Evolutionary conservation across 1,140 invertebrate genomes (phyloP), one percentile per base, ranked within the genome.

Genomic region (Leptinotarsa undecemlineata): DNA sequence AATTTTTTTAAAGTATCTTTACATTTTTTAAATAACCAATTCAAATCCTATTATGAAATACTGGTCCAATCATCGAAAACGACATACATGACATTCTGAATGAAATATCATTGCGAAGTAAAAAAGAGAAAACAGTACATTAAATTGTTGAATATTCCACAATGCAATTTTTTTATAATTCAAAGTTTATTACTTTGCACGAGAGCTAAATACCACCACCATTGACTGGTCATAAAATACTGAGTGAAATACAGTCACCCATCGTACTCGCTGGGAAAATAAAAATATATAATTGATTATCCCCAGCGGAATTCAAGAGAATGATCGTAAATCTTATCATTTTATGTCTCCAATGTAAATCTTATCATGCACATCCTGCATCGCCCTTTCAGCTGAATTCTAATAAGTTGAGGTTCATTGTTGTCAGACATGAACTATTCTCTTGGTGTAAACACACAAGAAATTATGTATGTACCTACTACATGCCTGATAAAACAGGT

Each of bases 201-300:
- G 8, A 42, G 6, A 42, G 6, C 33, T 42, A 42, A 42, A 42
- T 42, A 42, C 51, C 51, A 57, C 15, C n/a, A 57, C 4, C 17
- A 57, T 57, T 19, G 51, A 57, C n/a, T 19, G 51, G 6, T 57
- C 51, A 57, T 57, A 57, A 57, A 57, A 57, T 19, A 57, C 51
- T 19, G 51, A 57, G n/a, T 57, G 51, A 57, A 57, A 19, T 19
- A 57, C 51, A 57, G 51, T 19, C 51, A 57, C 17, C 51, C 51
- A 57, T 57, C 17, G 13, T 19, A 57, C 15, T 19, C 13, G 51
- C n/a, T 15, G 17, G n/a, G 51, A 57, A 57, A 19, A 57, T 57
- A 57, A 57, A 57, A 57, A 57, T 57, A 57, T 57, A 57, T 57
- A 57, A 57, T 57, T 57, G 51, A 57, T 57, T 57, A 57, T 57